phyloP scores from a whole-genome alignment of 2,888 invertebrate species.

The Nomada fabriciana region DNA sequence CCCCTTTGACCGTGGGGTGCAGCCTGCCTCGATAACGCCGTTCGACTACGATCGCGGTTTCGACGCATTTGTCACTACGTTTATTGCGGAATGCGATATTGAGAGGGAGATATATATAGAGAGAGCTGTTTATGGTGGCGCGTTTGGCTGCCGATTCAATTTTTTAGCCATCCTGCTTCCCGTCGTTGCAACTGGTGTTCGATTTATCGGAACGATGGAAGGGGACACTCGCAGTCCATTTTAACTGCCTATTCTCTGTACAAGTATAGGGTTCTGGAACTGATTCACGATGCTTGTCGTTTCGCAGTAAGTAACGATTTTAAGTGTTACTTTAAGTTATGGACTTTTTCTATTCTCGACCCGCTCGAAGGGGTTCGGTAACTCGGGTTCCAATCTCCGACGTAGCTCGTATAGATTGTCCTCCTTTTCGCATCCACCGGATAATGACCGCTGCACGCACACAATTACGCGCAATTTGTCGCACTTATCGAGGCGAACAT shows the following conservation, averaged over 20 bases:
- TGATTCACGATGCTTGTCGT: not conserved
- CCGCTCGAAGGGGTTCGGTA: not conserved
- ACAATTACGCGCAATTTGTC: conserved; percentile 71
- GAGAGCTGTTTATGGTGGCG: conserved; percentile 27
- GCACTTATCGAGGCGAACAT: conserved; percentile 66
- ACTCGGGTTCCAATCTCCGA: not conserved
- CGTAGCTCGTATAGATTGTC: conserved; percentile 27
- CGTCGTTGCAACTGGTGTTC: conserved; percentile 32
- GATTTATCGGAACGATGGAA: not conserved
- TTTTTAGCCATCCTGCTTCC: conserved; percentile 46
- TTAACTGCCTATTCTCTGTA: not conserved
- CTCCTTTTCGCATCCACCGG: conserved; percentile 55
- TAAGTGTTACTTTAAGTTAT: not conserved
- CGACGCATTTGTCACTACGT: conserved; percentile 69
- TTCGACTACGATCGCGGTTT: conserved; percentile 63
- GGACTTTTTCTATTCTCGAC: not conserved
- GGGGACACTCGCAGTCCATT: not conserved
- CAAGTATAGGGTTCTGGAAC: not conserved
- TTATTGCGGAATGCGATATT: conserved; percentile 67
- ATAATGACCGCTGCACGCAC: conserved; percentile 59
- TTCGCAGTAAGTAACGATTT: not conserved
- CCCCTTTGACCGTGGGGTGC: conserved; percentile 43
- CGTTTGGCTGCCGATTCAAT: conserved; percentile 37
- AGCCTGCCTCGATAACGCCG: conserved; percentile 46
- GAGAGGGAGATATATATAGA: conserved; percentile 41